phyloP scores from a whole-genome alignment of 2,113 vertebrate species.

The Ammospiza caudacuta region DNA sequence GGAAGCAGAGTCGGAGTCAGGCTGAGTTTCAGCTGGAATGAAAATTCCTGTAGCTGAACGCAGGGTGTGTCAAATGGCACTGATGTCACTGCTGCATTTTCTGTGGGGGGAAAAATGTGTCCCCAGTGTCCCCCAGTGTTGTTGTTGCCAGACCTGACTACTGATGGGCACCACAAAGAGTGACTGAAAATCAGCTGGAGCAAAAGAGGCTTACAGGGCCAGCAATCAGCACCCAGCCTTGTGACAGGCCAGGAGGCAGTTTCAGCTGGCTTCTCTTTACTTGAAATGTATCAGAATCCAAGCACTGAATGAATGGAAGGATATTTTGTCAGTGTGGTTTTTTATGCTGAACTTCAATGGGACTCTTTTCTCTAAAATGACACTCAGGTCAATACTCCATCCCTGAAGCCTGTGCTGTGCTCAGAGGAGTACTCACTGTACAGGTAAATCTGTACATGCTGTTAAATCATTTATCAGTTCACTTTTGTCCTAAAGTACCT shows the following conservation, averaged over 20 bases:
- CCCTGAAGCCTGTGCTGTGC: not conserved
- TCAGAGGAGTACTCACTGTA: not conserved
- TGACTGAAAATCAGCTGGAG: not conserved
- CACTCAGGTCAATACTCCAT: not conserved
- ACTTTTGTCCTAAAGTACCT: not conserved
- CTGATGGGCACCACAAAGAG: not conserved
- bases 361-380: not conserved
- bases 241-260: not conserved
- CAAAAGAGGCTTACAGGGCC: not conserved
- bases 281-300: not conserved
- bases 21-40: not conserved
- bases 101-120: not conserved
- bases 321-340: not conserved
- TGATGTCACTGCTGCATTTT: not conserved
- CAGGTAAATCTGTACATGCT: not conserved
- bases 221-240: not conserved
- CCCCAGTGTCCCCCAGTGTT: accelerated
- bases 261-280: not conserved
- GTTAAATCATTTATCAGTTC: not conserved
- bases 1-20: not conserved
- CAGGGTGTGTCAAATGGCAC: not conserved
- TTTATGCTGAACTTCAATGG: not conserved
- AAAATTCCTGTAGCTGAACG: not conserved
- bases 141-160: not conserved
- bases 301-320: not conserved